Evolutionary conservation across 2,797 vertebrate species (phyloP).

Genomic region (Sebastes hubbsi): DNA sequence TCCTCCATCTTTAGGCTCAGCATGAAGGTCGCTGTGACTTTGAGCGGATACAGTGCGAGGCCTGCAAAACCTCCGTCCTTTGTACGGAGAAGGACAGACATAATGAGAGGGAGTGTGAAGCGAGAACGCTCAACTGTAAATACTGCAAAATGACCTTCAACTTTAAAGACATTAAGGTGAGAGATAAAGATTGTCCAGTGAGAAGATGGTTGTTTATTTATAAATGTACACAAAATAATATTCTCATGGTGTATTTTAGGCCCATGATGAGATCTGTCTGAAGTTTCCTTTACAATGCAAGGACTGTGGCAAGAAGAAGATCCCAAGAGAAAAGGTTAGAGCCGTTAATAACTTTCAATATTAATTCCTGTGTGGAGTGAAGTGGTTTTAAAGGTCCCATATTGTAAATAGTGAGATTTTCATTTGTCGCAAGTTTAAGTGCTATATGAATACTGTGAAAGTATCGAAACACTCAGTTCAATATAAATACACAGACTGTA

Average conservation of each 20-base stretch:
- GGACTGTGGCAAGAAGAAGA: slow-evolving; percentile 93
- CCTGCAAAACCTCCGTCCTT: slow-evolving; percentile 80
- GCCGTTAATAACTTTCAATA: neutral
- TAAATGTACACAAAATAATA: neutral
- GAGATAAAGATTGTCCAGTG: neutral
- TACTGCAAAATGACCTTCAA: slow-evolving; percentile 86
- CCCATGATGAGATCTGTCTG: slow-evolving; percentile 91
- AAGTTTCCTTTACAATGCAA: slow-evolving; percentile 93
- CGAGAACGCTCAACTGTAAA: slow-evolving; percentile 86
- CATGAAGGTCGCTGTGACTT: slow-evolving; percentile 85
- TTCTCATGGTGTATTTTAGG: slow-evolving; percentile 74
- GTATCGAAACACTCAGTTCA: too few relatives aligned
- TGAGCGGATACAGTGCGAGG: slow-evolving; percentile 79
- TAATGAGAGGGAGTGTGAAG: slow-evolving; percentile 84
- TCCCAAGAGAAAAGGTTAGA: slow-evolving; percentile 91
- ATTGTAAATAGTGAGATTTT: too few relatives aligned
- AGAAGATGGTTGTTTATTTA: neutral
- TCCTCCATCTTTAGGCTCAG: slow-evolving; percentile 65
- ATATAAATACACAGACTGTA: too few relatives aligned
- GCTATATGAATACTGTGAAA: too few relatives aligned
- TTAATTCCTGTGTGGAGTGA: neutral
- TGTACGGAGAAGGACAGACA: slow-evolving; percentile 83
- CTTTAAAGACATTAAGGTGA: slow-evolving; percentile 84
- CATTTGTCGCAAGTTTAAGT: fast-evolving
- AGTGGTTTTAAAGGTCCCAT: too few relatives aligned